These are phyloP conservation scores for Napeogenes inachia DNA, from an alignment of 2,888 invertebrate species.

Conservation along the genomic window DNA sequence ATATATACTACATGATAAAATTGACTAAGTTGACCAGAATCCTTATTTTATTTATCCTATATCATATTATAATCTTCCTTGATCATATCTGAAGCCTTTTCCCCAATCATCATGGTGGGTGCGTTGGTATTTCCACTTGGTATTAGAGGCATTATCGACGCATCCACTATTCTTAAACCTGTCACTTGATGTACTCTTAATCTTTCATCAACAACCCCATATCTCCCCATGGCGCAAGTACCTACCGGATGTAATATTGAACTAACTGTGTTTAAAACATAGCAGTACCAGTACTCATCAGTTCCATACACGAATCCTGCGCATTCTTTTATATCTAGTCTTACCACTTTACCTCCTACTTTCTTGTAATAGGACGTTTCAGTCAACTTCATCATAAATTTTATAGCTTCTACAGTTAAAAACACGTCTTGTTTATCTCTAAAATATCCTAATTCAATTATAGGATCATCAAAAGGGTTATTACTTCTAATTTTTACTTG, in stretches of 20 bases:
- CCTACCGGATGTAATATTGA: constrained; percentile 80
- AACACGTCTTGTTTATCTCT: constrained; percentile 47
- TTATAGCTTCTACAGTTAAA: constrained; percentile 45
- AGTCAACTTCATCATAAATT: constrained; percentile 45
- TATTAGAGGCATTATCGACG: constrained; percentile 59
- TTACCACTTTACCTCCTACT: constrained; percentile 43
- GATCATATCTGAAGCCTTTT: constrained; percentile 64
- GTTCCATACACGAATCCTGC: constrained; percentile 62
- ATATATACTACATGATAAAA: too few species aligned
- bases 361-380: constrained; percentile 51
- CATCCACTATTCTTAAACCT: constrained; percentile 57
- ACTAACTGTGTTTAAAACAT: constrained; percentile 71
- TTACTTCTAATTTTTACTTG: constrained; percentile 49
- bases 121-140: constrained; percentile 64
- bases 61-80: constrained; percentile 43
- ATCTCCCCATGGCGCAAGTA: constrained; percentile 58
- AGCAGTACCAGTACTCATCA: constrained; percentile 81
- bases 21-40: too few species aligned
- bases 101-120: constrained; percentile 67
- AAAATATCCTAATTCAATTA: constrained; percentile 54
- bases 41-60: constrained; percentile 7
- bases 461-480: constrained; percentile 53
- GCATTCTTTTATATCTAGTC: constrained; percentile 71
- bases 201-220: constrained; percentile 58
- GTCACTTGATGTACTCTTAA: constrained; percentile 51